Evolutionary conservation across 1,140 invertebrate genomes (phyloP).

Genomic region (Pseudobourletiella spinata): DNA sequence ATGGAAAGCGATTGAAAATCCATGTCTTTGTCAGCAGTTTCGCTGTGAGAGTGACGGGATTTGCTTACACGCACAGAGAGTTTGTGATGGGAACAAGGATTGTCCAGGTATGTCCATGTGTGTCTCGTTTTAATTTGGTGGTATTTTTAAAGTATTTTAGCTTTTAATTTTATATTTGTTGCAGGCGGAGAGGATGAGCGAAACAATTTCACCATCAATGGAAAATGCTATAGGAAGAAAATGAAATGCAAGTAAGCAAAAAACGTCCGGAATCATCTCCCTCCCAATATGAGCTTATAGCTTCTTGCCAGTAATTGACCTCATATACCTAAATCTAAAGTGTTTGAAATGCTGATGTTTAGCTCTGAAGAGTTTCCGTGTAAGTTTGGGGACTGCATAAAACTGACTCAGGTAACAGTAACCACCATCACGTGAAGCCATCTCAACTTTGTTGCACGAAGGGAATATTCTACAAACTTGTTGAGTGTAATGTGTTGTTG

Average conservation of each 20-base stretch:
- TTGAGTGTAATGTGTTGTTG: not conserved
- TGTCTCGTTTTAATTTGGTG: not conserved
- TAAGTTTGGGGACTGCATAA: slow-evolving; percentile 31
- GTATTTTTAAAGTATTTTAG: not conserved
- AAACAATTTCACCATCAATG: not conserved
- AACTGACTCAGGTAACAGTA: not conserved
- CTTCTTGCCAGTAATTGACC: not conserved
- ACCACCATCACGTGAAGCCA: not conserved
- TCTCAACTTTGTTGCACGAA: not conserved
- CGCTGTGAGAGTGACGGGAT: slow-evolving; percentile 7
- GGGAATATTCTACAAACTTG: not conserved
- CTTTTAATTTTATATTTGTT: too few relatives aligned
- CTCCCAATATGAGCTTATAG: not conserved
- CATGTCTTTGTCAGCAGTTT: slow-evolving; percentile 28
- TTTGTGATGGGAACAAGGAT: slow-evolving; percentile 23
- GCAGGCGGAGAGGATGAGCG: slow-evolving; percentile 21
- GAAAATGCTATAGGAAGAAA: slow-evolving; percentile 15
- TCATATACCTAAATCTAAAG: not conserved
- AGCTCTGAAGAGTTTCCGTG: slow-evolving; percentile 23
- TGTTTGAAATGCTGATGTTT: not conserved
- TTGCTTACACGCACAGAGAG: slow-evolving; percentile 18
- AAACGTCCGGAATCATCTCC: not conserved
- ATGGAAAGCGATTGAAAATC: slow-evolving; percentile 18
- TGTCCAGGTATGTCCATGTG: not conserved
- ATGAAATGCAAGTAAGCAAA: slow-evolving; percentile 13